phyloP scores from a whole-genome alignment of 2,797 vertebrate genomes.

The Craterocephalus amniculus region DNA sequence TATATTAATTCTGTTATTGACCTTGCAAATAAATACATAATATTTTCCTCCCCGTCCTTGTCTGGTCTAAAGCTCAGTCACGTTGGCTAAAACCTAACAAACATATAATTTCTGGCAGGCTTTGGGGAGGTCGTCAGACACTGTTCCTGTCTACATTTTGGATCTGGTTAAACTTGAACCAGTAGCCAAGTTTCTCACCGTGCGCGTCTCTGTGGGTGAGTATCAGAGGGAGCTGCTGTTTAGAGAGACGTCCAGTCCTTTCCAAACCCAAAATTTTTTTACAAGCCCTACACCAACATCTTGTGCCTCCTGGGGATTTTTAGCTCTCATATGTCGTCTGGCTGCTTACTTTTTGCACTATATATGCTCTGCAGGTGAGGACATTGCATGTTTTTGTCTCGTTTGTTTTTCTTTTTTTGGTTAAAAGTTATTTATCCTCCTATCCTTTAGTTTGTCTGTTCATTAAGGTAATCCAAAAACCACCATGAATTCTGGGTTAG shows the following conservation, averaged over 20 bases:
- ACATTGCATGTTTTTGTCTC: neutral
- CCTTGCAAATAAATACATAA: too few relatives aligned
- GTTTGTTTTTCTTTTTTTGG: neutral
- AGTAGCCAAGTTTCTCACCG: conserved; percentile 53
- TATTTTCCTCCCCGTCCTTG: too few relatives aligned
- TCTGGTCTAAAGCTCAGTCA: too few relatives aligned
- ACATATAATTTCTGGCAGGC: neutral
- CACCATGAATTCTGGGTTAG: too few relatives aligned
- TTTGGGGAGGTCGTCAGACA: conserved; percentile 16
- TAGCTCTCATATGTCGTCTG: conserved; percentile 2
- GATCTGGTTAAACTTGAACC: conserved; percentile 7
- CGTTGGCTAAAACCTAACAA: too few relatives aligned
- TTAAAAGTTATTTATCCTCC: too few relatives aligned
- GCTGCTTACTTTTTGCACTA: neutral
- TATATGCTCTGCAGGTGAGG: neutral
- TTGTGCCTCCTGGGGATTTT: conserved; percentile 15
- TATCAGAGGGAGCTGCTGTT: conserved; percentile 29
- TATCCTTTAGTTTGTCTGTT: neutral
- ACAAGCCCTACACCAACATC: conserved; percentile 23
- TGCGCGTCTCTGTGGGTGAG: conserved; percentile 35
- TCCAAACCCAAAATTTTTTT: neutral
- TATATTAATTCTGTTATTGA: too few relatives aligned
- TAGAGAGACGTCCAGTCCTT: conserved; percentile 36
- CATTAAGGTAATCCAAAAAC: neutral
- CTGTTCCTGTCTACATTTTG: conserved; percentile 20